phyloP scores from a whole-genome alignment of 1,140 invertebrate species.

The Phocides pigmalion region DNA sequence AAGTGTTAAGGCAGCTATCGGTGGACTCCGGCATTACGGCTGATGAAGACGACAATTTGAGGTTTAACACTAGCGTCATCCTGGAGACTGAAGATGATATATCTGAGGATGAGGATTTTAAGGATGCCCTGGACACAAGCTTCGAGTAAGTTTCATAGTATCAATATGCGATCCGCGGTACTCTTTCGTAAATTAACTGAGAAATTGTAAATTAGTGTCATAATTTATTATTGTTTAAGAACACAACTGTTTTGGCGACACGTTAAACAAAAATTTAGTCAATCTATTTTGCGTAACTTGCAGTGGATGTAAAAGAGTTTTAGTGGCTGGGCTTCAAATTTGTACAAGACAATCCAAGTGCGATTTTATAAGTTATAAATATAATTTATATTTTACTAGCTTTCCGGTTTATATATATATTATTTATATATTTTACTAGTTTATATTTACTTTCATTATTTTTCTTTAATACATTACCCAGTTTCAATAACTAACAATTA shows the following conservation, averaged over 20 bases:
- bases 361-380: constrained; percentile 13
- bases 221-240: no score
- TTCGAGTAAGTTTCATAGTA: constrained; percentile 49
- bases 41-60: constrained; percentile 33
- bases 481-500: no score
- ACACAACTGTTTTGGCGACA: no score
- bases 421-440: no score
- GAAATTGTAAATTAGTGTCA: no score
- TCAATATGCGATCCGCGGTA: not conserved
- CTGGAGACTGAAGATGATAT: constrained; percentile 42
- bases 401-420: no score
- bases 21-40: constrained; percentile 52
- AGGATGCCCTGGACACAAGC: constrained; percentile 37
- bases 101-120: constrained; percentile 48
- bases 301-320: constrained; percentile 11
- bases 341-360: constrained; percentile 22
- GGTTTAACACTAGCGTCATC: not conserved
- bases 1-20: constrained; percentile 41
- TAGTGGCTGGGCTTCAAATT: constrained; percentile 31
- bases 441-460: no score
- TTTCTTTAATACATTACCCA: no score
- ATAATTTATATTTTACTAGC: no score
- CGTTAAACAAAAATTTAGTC: constrained; percentile 32
- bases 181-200: no score
- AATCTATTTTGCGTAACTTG: constrained; percentile 39